phyloP scores from a whole-genome alignment of 2,113 vertebrate genomes.

The Cochlearius cochlearius region DNA sequence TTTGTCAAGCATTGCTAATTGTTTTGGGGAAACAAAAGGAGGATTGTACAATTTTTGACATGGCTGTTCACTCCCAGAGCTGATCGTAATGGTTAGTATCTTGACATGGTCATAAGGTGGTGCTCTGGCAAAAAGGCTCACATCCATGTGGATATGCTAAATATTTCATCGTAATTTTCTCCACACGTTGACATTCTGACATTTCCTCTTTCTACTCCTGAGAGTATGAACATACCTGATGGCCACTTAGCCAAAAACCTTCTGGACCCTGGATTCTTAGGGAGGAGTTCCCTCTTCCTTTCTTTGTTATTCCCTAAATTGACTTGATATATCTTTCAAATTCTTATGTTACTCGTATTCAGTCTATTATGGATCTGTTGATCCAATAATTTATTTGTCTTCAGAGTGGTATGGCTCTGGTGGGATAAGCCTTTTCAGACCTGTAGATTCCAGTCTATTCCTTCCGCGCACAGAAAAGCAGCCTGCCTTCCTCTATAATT shows the following conservation, averaged over 20 bases:
- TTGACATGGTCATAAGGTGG: neutral
- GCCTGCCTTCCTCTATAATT: neutral
- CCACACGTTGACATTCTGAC: neutral
- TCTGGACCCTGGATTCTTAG: neutral
- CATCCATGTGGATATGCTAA: neutral
- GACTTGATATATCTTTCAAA: neutral
- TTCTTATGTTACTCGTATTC: neutral
- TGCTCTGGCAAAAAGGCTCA: neutral
- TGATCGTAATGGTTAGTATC: neutral
- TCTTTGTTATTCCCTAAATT: neutral
- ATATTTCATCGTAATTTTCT: neutral
- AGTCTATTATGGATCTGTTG: neutral
- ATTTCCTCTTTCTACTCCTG: neutral
- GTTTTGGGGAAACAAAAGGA: neutral
- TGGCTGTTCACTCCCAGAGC: neutral
- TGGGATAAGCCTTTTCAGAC: neutral
- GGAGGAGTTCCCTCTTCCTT: neutral
- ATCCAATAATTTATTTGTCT: neutral
- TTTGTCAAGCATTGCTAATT: neutral
- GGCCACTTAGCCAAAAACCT: neutral
- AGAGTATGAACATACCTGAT: fast-evolving
- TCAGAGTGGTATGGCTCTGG: neutral
- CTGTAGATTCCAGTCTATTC: neutral
- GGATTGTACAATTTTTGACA: neutral
- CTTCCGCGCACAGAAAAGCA: neutral